These are phyloP conservation scores for Gonioctena quinquepunctata DNA, from an alignment of 1,140 invertebrate genomes.

Conservation along the genomic window DNA sequence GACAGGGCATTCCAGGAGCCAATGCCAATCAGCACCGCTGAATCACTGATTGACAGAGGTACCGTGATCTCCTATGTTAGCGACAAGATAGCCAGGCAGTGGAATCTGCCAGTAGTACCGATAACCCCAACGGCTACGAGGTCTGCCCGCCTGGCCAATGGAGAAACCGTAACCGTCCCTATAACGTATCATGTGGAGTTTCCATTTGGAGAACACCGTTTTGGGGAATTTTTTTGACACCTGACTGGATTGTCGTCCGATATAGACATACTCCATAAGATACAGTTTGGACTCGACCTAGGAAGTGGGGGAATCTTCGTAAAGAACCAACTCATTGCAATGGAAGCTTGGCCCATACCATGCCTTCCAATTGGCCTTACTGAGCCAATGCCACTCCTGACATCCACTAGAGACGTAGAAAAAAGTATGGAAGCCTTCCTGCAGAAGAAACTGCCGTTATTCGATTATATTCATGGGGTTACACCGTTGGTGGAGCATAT, in stretches of 20 bases:
- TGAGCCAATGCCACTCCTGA: neutral
- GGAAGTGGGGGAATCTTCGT: neutral
- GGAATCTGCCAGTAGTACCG: neutral
- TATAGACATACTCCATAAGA: neutral
- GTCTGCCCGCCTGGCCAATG: neutral
- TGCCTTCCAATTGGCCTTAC: neutral
- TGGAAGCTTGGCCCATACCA: neutral
- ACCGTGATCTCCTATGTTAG: too few species aligned
- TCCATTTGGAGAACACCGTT: neutral
- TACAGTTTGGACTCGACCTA: neutral
- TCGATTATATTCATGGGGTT: too few species aligned
- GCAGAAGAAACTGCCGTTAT: too few species aligned
- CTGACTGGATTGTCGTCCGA: neutral
- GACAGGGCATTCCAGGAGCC: too few species aligned
- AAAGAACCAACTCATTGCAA: neutral
- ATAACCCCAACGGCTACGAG: neutral
- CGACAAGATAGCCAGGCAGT: too few species aligned
- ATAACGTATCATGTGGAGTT: neutral
- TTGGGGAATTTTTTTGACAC: neutral
- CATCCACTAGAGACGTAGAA: neutral
- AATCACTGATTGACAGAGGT: too few species aligned
- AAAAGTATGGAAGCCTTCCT: too few species aligned
- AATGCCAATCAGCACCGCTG: too few species aligned
- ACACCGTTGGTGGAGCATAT: too few species aligned
- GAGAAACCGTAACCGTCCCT: neutral